Conservation (phyloP, 2,113 vertebrate genomes). For the Felis catus region F.catus_Fca126_mat1.0 CM031421.1:8344501-8345000, state of each 20-base stretch:
- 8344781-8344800: background rate
- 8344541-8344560: conserved; percentile 17
- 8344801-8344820: background rate
- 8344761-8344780: background rate
- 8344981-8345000: background rate
- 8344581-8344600: conserved; percentile 64
- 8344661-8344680: conserved; percentile 20
- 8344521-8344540: background rate
- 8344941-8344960: background rate
- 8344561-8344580: conserved; percentile 38
- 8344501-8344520: background rate
- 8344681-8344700: conserved; percentile 14
- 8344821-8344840: background rate
- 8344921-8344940: background rate
- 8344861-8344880: background rate
- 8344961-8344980: background rate
- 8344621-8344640: conserved; percentile 67
- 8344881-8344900: background rate
- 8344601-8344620: conserved; percentile 77
- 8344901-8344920: background rate
- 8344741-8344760: background rate
- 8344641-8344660: conserved; percentile 19
- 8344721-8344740: background rate
- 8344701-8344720: conserved; percentile 25
- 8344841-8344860: background rate